A percentile compares a stretch with the other conserved stretches of the same genome.
phyloP scores from a whole-genome alignment of 1,140 invertebrate genomes.

The Andrena cerasifolii region DNA sequence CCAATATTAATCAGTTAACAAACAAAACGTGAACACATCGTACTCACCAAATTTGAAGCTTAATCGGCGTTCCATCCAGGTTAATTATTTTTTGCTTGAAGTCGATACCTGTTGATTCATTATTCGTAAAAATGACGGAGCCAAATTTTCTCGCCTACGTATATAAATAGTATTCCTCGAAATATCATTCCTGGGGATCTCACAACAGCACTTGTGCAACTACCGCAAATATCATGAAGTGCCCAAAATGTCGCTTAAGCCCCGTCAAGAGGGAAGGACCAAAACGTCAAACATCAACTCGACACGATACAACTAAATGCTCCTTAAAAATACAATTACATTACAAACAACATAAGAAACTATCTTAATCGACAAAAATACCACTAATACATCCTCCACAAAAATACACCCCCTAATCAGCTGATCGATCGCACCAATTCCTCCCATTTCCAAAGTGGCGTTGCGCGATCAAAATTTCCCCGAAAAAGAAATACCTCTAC shows the following conservation, averaged over 20 bases:
- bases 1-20: background rate
- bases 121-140: constrained; percentile 15
- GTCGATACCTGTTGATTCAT: constrained; percentile 88
- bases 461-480: too few relatives aligned
- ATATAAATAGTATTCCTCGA: background rate
- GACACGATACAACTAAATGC: background rate
- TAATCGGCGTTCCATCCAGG: constrained; percentile 92
- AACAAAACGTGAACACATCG: background rate
- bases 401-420: background rate
- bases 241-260: background rate
- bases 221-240: background rate
- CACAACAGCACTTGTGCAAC: background rate
- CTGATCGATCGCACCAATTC: constrained; percentile 8
- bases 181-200: background rate
- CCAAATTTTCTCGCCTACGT: background rate
- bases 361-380: too few relatives aligned
- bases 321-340: background rate
- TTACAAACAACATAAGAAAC: too few relatives aligned
- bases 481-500: too few relatives aligned
- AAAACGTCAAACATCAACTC: too few relatives aligned
- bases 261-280: background rate
- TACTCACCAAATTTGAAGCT: constrained; percentile 94
- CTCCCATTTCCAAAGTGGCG: too few relatives aligned
- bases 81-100: constrained; percentile 96
- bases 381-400: too few relatives aligned